Evolutionary conservation across 2,113 vertebrate species (phyloP), one percentile per base, ranked within the genome.

Genomic region (Ochotona curzoniae): DNA sequence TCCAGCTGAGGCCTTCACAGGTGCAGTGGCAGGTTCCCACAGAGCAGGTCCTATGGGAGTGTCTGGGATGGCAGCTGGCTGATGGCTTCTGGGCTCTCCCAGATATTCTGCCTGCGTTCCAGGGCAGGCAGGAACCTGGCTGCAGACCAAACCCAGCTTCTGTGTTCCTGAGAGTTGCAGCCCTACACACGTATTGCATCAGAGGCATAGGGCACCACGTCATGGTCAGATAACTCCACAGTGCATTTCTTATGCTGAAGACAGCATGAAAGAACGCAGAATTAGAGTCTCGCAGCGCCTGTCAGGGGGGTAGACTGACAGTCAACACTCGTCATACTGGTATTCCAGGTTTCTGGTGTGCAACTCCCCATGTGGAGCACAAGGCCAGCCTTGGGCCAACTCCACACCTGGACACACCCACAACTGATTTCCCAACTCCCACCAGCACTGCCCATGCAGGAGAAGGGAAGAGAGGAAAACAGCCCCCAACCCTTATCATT

Each of bases 111-210:
- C 74, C 92, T 83, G 44, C 89, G 96, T 94, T 96, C 97, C 97
- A 96, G 94, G 97, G 91, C 91, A 87, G 95, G 96, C 96, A 93
- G 91, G 93, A 97, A 97, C 89, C 94, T 97, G 97, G 97, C 96
- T 89, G 32, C 47, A 80, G 74, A 96, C 96, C 96, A 98, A 97
- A 97, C 97, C 89, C 91, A 91, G 94, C 97, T 96, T 97, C 96
- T 96, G 82, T 94, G 80, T 93, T 95, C 95, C 90, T 96, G 89
- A 95, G 96, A 97, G 96, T 97, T 90, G 96, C 92, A 89, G 96
- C 95, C 98, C 96, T 96, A 96, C 89, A 78, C 96, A 96, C 96
- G 87, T 95, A 93, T 94, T 96, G 97, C 97, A 87, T 96, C 93
- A 94, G 97, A 97, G 96, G 89, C 93, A 80, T 93, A 82, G 78